phyloP scores from a whole-genome alignment of 2,797 vertebrate species.

The Austrolebias charrua region DNA sequence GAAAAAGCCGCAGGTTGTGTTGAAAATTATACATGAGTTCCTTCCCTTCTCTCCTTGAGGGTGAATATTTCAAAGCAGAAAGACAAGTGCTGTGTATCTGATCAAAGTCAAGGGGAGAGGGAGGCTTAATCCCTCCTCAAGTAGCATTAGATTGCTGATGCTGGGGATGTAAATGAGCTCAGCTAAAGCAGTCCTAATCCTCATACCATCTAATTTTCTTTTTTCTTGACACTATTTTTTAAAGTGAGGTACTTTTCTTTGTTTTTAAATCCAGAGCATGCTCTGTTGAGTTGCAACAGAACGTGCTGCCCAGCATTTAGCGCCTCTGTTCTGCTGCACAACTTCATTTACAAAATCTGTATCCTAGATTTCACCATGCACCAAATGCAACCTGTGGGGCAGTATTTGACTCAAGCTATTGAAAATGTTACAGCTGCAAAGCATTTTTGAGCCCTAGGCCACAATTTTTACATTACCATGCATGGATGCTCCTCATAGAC shows the following conservation, averaged over 20 bases:
- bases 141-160: conserved; percentile 75
- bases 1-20: conserved; percentile 57
- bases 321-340: conserved; percentile 45
- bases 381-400: conserved; percentile 23
- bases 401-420: conserved; percentile 39
- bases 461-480: conserved; percentile 34
- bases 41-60: conserved; percentile 54
- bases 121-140: conserved; percentile 76
- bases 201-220: conserved; percentile 59
- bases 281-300: conserved; percentile 59
- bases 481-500: conserved; percentile 39
- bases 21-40: conserved; percentile 64
- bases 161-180: conserved; percentile 76
- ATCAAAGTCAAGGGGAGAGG: conserved; percentile 74
- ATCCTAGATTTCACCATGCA: conserved; percentile 30
- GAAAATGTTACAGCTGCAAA: conserved; percentile 31
- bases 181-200: conserved; percentile 73
- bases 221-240: conserved; percentile 50
- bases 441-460: conserved; percentile 27
- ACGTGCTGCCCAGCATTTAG: conserved; percentile 47
- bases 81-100: conserved; percentile 77
- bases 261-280: conserved; percentile 54
- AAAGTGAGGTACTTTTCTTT: conserved; percentile 31
- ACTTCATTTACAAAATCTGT: conserved; percentile 46
- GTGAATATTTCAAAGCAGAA: conserved; percentile 70